Conservation (phyloP, 2,113 vertebrate genomes). For the Dunckerocampus dactyliophorus region DNA sequence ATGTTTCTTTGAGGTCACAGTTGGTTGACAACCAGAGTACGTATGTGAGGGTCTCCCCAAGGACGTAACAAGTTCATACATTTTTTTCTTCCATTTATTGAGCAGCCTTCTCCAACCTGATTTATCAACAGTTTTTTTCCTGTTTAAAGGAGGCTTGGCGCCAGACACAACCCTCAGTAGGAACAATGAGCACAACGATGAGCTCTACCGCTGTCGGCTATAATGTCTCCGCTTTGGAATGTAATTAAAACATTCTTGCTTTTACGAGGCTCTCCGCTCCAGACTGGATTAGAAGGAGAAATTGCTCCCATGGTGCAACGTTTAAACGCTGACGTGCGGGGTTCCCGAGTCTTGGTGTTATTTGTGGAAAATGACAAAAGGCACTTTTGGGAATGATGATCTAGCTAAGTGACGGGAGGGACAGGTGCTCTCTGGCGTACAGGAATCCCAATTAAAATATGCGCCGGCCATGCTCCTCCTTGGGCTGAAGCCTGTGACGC, state of each 20-base stretch:
- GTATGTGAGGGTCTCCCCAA: too few species aligned
- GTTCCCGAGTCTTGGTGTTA: slow-evolving; percentile 33
- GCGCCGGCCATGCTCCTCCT: slow-evolving; percentile 8
- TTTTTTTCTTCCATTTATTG: too few species aligned
- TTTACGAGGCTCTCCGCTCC: slow-evolving; percentile 20
- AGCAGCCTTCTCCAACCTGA: not conserved
- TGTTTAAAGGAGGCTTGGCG: not conserved
- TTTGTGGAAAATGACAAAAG: slow-evolving; percentile 29
- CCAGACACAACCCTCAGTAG: not conserved
- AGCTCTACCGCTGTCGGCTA: slow-evolving; percentile 11
- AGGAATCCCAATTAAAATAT: slow-evolving; percentile 37
- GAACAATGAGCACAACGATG: slow-evolving; percentile 24
- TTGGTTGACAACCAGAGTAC: too few species aligned
- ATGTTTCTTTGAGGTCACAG: too few species aligned
- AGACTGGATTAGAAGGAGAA: slow-evolving; percentile 26
- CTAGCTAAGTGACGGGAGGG: slow-evolving; percentile 39
- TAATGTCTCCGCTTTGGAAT: slow-evolving; percentile 39
- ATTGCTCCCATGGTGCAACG: slow-evolving; percentile 30
- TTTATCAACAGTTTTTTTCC: not conserved
- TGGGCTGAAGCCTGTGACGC: slow-evolving; percentile 12
- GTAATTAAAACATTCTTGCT: slow-evolving; percentile 57
- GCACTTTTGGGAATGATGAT: slow-evolving; percentile 18
- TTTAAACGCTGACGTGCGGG: slow-evolving; percentile 33
- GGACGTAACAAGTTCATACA: too few species aligned
- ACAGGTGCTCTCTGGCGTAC: slow-evolving; percentile 53